Evolutionary conservation across 2,797 vertebrate species (phyloP), one percentile per base, ranked within the genome.

Genomic region (Sebastes matsubarae): DNA sequence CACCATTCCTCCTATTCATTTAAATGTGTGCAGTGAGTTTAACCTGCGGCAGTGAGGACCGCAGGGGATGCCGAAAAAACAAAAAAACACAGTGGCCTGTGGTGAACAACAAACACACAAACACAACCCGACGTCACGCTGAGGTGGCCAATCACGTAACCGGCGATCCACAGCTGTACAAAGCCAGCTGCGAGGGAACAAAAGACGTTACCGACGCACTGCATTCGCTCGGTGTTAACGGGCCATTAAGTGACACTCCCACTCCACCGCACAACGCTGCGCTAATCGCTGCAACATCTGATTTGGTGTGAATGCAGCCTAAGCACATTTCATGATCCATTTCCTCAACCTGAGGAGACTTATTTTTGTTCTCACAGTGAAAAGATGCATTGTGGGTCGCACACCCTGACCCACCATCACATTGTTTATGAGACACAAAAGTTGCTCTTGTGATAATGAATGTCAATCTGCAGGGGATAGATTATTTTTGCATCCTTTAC

Each of bases 381-480:
- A 64, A 63, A 55, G 66, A 87, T 66, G 64, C 63, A 32, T 5
- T 72, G 46, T 55, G 70, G 32, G 30, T 65, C 67, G 2, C 60
- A 57, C 75, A 58, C 58, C 59, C 16, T n/a, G 9, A 61, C 29
- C 67, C 57, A 42, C 59, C 38, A 55, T 58, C 63, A 78, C 77
- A 50, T 74, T 87, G 82, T 87, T 87, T 78, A 80, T 25, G 64
- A 75, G 72, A 68, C 34, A 29, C 55, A 77, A 72, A 13, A 32
- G 22, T 64, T 36, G 32, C 60, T 78, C 60, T 82, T 18, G 20
- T 50, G 59, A 71, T 84, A 80, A 89, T 77, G 55, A 75, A 65
- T 77, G 79, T 80, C 82, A 85, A 73, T 88, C 74, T 81, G 66
- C 36, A 30, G 77, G 63, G 66, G 22, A 75, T 65, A 38, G 27